phyloP scores from a whole-genome alignment of 2,113 vertebrate species.

The Strix uralensis region DNA sequence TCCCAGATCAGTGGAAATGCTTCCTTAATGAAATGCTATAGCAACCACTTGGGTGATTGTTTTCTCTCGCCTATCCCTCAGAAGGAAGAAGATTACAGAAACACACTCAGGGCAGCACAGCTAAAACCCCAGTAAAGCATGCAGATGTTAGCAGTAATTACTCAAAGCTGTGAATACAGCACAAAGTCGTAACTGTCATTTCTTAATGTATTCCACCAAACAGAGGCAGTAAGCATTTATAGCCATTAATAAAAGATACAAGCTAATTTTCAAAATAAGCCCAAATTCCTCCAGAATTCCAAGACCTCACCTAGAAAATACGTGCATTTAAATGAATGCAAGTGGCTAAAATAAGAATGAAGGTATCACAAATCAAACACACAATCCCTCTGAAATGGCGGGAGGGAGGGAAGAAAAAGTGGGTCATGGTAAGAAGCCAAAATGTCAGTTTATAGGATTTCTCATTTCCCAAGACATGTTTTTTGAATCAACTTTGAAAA shows the following conservation, averaged over 20 bases:
- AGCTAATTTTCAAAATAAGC: neutral
- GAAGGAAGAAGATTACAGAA: neutral
- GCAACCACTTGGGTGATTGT: neutral
- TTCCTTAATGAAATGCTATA: neutral
- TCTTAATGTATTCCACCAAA: neutral
- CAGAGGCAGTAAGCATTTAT: neutral
- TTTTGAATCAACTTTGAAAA: neutral
- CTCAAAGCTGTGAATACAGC: neutral
- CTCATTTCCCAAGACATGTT: neutral
- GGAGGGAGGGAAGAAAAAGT: neutral
- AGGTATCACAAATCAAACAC: neutral
- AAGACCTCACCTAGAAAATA: neutral
- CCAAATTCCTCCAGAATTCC: neutral
- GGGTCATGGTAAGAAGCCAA: neutral
- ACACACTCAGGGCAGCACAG: neutral
- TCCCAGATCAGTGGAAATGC: neutral
- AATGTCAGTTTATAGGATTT: neutral
- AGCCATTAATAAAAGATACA: neutral
- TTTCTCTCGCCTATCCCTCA: neutral
- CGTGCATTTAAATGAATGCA: accelerated
- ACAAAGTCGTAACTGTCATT: neutral
- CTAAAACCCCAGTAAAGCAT: neutral
- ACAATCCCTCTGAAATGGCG: neutral
- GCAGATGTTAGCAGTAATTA: neutral
- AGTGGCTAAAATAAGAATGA: neutral